Evolutionary conservation across 2,888 invertebrate genomes (phyloP), one percentile per base, ranked within the genome.

Genomic region (Chrysolina americana): DNA sequence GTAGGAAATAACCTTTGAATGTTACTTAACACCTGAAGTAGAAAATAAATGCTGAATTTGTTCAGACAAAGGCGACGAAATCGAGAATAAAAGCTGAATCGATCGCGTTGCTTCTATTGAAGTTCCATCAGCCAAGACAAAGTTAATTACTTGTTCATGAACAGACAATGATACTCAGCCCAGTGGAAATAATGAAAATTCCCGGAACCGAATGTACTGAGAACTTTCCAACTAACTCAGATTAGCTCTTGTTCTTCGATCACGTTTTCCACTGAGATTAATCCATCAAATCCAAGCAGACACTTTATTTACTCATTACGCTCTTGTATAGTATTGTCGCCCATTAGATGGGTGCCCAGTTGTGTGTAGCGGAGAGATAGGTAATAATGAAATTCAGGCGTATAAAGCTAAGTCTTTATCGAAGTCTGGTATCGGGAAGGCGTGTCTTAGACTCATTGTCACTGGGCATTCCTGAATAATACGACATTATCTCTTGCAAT

Each of bases 401-500:
- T 86, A 87, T 86, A 86, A 86, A 86, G 83, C 83, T 81, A 81
- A 79, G 80, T 79, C 81, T 85, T 86, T 87, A 87, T 87, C 87
- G 81, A 82, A 82, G 85, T 85, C 85, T 86, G 85, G 85, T 86
- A 85, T 85, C 85, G 82, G 76, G 80, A 82, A 86, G 87, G 86
- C 86, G 86, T 86, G 87, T 85, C 86, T 82, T 82, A 79, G 79
- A 83, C 85, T 87, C 86, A 87, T 87, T 87, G 87, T 87, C 87
- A 86, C 86, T 82, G 84, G 81, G 83, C 86, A 86, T 87, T 84
- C 86, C 85, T 87, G 86, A 86, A 87, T 87, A 87, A 87, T 86
- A 84, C 86, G 84, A 85, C 85, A 85, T 81, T 86, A 86, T 86
- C 85, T 83, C n/a, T 75, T 66, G 71, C 75, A 72, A 65, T 79